A percentile compares a stretch with the other conserved stretches of the same genome.
Conservation (phyloP, 2,113 vertebrate genomes). For the Excalfactoria chinensis region DNA sequence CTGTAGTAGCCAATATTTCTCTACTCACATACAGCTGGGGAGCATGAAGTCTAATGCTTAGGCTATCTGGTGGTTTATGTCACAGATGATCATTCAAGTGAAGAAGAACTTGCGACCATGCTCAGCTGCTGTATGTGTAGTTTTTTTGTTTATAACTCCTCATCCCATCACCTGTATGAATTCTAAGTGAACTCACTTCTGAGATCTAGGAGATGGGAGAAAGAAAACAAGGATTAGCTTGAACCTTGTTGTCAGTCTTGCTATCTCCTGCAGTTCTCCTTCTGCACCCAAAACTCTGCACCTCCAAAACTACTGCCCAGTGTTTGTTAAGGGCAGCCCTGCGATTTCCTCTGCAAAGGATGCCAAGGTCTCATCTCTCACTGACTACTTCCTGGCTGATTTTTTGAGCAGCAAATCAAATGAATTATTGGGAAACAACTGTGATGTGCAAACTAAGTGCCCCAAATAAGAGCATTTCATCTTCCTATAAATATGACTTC, state of each 20-base stretch:
- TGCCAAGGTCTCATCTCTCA: background rate
- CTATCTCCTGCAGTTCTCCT: background rate
- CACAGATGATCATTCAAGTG: background rate
- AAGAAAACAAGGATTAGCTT: background rate
- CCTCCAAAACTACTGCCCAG: background rate
- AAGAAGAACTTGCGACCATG: background rate
- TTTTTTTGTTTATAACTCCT: background rate
- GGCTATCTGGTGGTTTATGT: background rate
- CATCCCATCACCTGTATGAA: background rate
- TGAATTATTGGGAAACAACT: background rate
- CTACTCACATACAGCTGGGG: background rate
- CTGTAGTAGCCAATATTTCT: background rate
- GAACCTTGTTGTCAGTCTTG: background rate
- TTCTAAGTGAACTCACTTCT: background rate
- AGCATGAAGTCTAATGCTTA: background rate
- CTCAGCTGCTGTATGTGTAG: no score
- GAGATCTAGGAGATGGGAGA: background rate
- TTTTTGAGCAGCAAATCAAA: background rate
- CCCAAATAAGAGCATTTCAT: background rate
- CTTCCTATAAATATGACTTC: constrained; percentile 26
- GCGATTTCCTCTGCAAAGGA: background rate
- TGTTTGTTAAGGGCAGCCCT: background rate
- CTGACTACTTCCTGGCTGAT: background rate
- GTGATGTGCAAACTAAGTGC: background rate
- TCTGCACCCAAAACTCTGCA: background rate